Evolutionary conservation across 2,888 invertebrate species (phyloP), one percentile per base, ranked within the genome.

Genomic region (Cepaea hortensis): DNA sequence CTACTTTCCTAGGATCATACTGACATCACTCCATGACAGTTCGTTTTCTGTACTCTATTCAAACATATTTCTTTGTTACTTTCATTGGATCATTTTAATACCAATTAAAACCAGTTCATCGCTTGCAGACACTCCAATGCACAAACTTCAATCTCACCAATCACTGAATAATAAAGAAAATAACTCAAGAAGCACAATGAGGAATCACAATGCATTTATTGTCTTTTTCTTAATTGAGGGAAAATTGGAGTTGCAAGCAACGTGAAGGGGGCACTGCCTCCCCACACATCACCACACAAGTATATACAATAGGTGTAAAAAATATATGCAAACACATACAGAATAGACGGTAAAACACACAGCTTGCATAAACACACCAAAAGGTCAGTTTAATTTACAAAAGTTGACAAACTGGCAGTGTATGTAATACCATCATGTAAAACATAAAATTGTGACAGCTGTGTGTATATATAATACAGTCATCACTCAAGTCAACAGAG

Each of bases 241-340:
- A 0, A 55, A 55, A 55, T 55, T 48, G 5, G 77, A 3, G 77
- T n/a, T 46, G 55, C n/a, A 50, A n/a, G 77, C 20, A n/a, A n/a
- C n/a, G 77, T 55, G 46, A 11, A 15, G 55, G 77, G 3, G 20
- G n/a, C 7, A 55, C 50, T 55, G 55, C 55, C 77, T n/a, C 7
- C 6, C 55, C 55, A 77, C 77, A n/a, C 35, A 55, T 23, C 77
- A 55, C 55, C 77, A 55, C 77, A 23, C 11, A 7, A 77, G 77
- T 55, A 77, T 55, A 20, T 18, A 77, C 4, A 1, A n/a, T 55
- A 20, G 2, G 55, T 55, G 6, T 55, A 9, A n/a, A 18, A 20
- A 48, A 50, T 77, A n/a, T 55, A 48, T 77, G 55, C 77, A 77
- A 3, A 77, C 77, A 77, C 15, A 77, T 7, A 77, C 18, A 55